These are phyloP conservation scores for Cheilinus undulatus DNA, from an alignment of 2,113 vertebrate genomes.

Conservation along the genomic window DNA sequence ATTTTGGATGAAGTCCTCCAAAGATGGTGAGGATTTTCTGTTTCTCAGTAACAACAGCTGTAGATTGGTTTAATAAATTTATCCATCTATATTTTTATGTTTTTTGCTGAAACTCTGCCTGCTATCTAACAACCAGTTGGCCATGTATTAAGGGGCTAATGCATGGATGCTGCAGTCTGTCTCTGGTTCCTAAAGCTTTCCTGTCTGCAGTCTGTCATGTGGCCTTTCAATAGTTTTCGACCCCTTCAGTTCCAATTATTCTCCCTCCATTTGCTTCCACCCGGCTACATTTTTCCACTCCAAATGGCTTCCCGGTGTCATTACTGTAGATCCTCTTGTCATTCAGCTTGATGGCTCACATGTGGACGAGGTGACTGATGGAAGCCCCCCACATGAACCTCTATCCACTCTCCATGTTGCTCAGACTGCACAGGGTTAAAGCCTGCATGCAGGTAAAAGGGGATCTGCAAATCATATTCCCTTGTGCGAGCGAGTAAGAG, in stretches of 20 bases:
- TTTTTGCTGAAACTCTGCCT: not conserved
- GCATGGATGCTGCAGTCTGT: not conserved
- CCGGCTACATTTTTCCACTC: constrained; percentile 43
- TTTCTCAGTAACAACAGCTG: constrained; percentile 6
- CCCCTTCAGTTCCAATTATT: constrained; percentile 58
- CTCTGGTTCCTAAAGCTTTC: constrained; percentile 6
- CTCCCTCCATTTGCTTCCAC: constrained; percentile 46
- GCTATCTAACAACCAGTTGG: not conserved
- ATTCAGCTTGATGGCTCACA: constrained; percentile 37
- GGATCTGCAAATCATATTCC: not conserved
- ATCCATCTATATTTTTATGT: not conserved
- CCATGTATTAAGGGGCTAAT: not conserved
- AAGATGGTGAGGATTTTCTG: constrained; percentile 12
- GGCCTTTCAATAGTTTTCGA: constrained; percentile 40
- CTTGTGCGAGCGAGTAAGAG: not conserved
- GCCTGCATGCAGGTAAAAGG: not conserved
- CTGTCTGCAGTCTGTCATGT: constrained; percentile 24
- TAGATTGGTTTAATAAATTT: not conserved
- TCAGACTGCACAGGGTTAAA: constrained; percentile 22
- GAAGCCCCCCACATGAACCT: constrained; percentile 29
- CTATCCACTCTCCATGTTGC: not conserved
- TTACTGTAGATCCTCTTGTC: constrained; percentile 48
- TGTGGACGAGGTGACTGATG: constrained; percentile 32
- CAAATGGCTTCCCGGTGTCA: constrained; percentile 46
- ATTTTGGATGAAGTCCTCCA: not conserved